Conservation (phyloP, 2,113 vertebrate species). For the Strix aluco region DNA sequence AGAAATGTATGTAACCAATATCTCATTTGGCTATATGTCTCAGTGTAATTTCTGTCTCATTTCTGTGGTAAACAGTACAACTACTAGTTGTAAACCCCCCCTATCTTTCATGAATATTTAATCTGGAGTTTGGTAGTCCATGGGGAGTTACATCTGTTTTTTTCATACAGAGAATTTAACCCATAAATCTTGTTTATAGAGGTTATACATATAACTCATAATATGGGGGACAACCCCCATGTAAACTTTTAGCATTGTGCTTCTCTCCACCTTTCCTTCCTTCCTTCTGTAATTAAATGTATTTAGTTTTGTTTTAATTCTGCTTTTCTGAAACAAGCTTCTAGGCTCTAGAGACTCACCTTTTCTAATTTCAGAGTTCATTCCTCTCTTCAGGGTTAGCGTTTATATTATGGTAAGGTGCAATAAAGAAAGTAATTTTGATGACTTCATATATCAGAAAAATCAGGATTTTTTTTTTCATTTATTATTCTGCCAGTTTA, state of each 20-base stretch:
- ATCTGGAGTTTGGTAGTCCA: background rate
- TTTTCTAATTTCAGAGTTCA: background rate
- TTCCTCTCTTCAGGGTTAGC: background rate
- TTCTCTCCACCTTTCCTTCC: background rate
- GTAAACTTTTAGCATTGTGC: background rate
- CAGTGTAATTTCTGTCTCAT: background rate
- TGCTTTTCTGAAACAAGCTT: background rate
- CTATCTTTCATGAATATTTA: background rate
- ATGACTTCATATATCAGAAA: background rate
- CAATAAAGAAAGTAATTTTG: background rate
- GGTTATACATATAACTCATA: background rate
- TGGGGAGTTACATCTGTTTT: background rate
- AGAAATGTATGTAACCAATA: background rate
- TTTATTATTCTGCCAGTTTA: background rate
- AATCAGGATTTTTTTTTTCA: background rate
- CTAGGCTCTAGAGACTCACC: background rate
- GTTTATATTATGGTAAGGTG: background rate
- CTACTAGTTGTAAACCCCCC: background rate
- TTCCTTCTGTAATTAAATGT: background rate
- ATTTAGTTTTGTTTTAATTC: background rate
- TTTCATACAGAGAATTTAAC: conserved; percentile 12
- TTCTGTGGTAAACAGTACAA: background rate
- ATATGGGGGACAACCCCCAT: background rate
- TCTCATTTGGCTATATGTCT: background rate
- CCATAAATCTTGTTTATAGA: background rate